Conservation (phyloP, 1,140 invertebrate genomes). For the Drosophila mayri region DNA sequence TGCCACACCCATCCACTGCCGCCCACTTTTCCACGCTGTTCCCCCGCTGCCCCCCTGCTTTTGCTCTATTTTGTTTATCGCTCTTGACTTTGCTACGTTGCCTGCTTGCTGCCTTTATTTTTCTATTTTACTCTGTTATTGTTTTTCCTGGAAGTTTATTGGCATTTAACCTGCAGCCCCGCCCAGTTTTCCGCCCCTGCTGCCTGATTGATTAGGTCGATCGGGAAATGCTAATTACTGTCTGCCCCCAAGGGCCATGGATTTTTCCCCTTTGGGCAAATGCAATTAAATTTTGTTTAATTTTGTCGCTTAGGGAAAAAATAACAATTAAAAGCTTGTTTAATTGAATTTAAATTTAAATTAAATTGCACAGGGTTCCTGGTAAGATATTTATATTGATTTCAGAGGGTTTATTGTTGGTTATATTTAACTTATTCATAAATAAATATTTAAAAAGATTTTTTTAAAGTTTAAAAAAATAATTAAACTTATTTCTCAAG, state of each 20-base stretch:
- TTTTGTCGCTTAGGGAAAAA: constrained; percentile 22
- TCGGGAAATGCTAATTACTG: constrained; percentile 79
- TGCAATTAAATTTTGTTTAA: constrained; percentile 53
- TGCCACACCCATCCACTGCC: constrained; percentile 37
- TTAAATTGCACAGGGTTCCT: neutral
- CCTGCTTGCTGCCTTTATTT: neutral
- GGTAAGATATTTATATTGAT: neutral
- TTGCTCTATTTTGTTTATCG: constrained; percentile 54
- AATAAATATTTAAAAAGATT: too few species aligned
- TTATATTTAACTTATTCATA: too few species aligned
- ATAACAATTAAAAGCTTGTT: neutral
- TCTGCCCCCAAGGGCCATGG: constrained; percentile 26
- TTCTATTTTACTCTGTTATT: constrained; percentile 25
- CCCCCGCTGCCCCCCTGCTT: constrained; percentile 8
- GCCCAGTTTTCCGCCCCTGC: constrained; percentile 5
- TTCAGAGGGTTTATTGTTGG: too few species aligned
- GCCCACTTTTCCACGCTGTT: neutral
- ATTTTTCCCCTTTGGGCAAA: constrained; percentile 14
- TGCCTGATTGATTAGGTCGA: constrained; percentile 57
- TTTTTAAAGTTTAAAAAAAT: neutral
- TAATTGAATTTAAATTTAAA: neutral
- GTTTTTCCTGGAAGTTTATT: constrained; percentile 46
- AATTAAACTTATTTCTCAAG: too few species aligned
- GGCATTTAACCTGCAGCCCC: constrained; percentile 43
- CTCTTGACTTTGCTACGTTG: constrained; percentile 61